Base-by-base conservation (phyloP, 1,140 invertebrate species). In the Berghia stephanieae region DNA sequence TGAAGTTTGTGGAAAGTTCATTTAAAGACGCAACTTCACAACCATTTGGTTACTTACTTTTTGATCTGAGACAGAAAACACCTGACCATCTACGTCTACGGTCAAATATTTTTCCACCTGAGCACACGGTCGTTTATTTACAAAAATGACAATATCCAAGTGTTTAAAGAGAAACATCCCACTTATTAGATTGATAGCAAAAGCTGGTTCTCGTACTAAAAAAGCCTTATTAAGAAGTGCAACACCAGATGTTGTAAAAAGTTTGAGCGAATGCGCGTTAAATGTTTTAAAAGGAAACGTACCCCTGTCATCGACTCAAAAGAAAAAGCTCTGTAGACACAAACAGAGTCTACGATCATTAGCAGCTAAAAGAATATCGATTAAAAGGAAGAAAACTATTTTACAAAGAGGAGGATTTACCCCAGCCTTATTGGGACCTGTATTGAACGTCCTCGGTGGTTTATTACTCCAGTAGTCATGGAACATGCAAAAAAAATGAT, bases 61-160 rank as follows among this genome's bases (percentile, higher is more conserved):
- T 82, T 6, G 80, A 81, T 63, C 49, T 81, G 36, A 73, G 72
- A 46, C 69, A 57, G 31, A 55, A 34, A 8, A 79, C 78, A 40
- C 71, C 78, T 1, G 75, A 79, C 16, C 27, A 49, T 27, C 24
- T 71, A 18, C 27, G 78, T 4, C 36, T 81, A 24, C 24, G 80
- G 21, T 69, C 68, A 0, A n/a, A 43, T 24, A 69, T 79, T 44
- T 79, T 80, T n/a, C 66, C 72, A 0, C 0, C 6, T 5, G 71
- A 80, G 3, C 6, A 63, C 1, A 43, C 40, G 1, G 57, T 40
- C 1, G 66, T 78, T 18, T 78, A 66, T 43, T 18, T 67, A 3
- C 73, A 60, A 66, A 75, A 75, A 27, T 60, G 60, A 74, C 10
- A 21, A 66, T 75, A 60, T 63, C 57, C 31, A 4, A 40, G 6